Evolutionary conservation across 2,888 invertebrate species (phyloP), one percentile per base, ranked within the genome.

Genomic region (Lithophane semibrunnea): DNA sequence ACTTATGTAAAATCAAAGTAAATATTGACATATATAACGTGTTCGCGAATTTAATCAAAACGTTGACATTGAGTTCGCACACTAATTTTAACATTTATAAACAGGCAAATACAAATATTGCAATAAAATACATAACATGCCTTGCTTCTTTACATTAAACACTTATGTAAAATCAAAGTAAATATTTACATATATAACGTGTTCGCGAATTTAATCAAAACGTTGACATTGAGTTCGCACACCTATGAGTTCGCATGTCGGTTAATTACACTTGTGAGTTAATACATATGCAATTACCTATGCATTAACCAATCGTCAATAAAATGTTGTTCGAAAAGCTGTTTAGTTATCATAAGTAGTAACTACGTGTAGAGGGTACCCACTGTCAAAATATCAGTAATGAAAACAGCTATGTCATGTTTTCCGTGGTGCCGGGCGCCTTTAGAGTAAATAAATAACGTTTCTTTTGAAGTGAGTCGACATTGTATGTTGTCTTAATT

Each of bases 391-490:
- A 75, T 87, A 90, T 88, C 79, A 90, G 88, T 88, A 83, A 84
- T 77, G 73, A 81, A 89, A 89, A 87, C 77, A 86, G 90, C 90
- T 80, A 84, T 83, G 88, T 91, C 91, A 92, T 87, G 87, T 86
- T 84, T 86, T 85, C 83, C 82, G 74, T 74, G 83, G 78, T 85
- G 82, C 71, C 75, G 12, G 64, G 37, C 52, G 74, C 79, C 67
- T 82, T 54, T 60, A 49, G 65, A 47, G 63, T 73, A 81, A 70
- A 81, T 70, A 85, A 70, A 56, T 64, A 68, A 68, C 54, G 67
- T 61, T 64, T 78, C 66, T 68, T 73, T 82, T 79, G 77, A 72
- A 78, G 69, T 65, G 54, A 71, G 49, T 83, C 67, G 58, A 56
- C 74, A 37, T 67, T 71, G 49, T 78, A 60, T 60, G 66, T 42